Conservation (phyloP, 2,888 invertebrate genomes). For the Synergus umbraculus region DNA sequence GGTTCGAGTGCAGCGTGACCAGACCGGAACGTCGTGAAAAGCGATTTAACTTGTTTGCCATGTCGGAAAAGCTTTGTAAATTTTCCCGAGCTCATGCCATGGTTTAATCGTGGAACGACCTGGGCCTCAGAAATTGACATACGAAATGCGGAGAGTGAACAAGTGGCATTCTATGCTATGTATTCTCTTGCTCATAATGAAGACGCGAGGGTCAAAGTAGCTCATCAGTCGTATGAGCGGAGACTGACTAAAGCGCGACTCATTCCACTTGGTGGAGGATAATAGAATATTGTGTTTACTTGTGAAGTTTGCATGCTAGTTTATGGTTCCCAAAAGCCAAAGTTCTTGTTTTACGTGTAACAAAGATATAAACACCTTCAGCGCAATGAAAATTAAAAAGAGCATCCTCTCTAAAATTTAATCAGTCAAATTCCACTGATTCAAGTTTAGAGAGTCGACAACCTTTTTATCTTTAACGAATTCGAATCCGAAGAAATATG, state of each 20-base stretch:
- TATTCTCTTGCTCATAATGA: background rate
- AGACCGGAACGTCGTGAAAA: conserved; percentile 35
- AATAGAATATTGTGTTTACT: conserved; percentile 74
- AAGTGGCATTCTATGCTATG: background rate
- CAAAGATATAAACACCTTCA: conserved; percentile 72
- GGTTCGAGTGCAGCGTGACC: conserved; percentile 9
- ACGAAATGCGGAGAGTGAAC: background rate
- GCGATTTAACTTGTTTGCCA: conserved; percentile 40
- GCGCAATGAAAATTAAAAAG: conserved; percentile 24
- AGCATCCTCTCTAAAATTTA: too few relatives aligned
- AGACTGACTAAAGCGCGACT: conserved; percentile 26
- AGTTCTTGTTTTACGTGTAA: conserved; percentile 64
- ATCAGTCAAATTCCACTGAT: too few relatives aligned
- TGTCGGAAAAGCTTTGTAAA: conserved; percentile 56
- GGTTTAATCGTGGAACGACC: background rate
- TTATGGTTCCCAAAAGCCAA: conserved; percentile 55
- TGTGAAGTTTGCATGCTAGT: conserved; percentile 73
- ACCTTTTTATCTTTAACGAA: too few relatives aligned
- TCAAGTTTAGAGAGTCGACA: too few relatives aligned
- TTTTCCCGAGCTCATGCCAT: conserved; percentile 40
- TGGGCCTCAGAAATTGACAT: conserved; percentile 3
- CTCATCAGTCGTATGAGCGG: background rate
- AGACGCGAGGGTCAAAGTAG: background rate
- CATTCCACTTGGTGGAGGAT: conserved; percentile 57
- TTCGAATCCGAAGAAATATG: too few relatives aligned